Evolutionary conservation across 2,113 vertebrate genomes (phyloP), one percentile per base, ranked within the genome.

Genomic region (Lagopus leucura): DNA sequence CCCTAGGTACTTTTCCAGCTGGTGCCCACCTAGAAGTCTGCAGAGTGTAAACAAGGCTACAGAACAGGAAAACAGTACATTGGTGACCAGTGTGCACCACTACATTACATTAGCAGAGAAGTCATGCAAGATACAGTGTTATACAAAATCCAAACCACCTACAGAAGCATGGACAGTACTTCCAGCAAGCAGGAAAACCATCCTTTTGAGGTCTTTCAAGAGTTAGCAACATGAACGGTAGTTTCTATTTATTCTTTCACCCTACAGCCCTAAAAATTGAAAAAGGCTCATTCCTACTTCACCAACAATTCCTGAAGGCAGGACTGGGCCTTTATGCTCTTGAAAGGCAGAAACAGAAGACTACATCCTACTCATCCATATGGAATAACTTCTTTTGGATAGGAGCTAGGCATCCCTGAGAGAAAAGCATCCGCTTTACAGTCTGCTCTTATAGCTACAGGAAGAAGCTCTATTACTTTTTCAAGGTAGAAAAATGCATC

Each of bases 361-460:
- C 47, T 19, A 76, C 42, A 32, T 27, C 63, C 70, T 64, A 69
- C 21, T 27, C 24, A 28, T 87, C 93, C 55, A 48, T 3, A 57
- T 7, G 32, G 77, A 91, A 28, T 77, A 88, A 67, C 34, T 38
- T 48, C 10, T 42, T 89, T 80, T 90, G 74, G 38, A 80, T 27
- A 83, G 38, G 89, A 82, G 47, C 54, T 73, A 79, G 48, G 84
- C 83, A 82, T 66, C 81, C 83, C 94, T 86, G 92, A 97, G 81
- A 88, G 88, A 81, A 92, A 90, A 82, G 67, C 2, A 25, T 50
- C 70, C 60, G 82, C 32, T 16, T 47, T 57, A 80, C 5, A 60
- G 61, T 75, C 57, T 71, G 80, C 47, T 95, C 65, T 65, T 72
- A 20, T 4, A 88, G 50, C 55, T 79, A 73, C 16, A 2, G 0